Base-by-base conservation (phyloP, 2,888 invertebrate species). In the Aphodius sticticus region DNA sequence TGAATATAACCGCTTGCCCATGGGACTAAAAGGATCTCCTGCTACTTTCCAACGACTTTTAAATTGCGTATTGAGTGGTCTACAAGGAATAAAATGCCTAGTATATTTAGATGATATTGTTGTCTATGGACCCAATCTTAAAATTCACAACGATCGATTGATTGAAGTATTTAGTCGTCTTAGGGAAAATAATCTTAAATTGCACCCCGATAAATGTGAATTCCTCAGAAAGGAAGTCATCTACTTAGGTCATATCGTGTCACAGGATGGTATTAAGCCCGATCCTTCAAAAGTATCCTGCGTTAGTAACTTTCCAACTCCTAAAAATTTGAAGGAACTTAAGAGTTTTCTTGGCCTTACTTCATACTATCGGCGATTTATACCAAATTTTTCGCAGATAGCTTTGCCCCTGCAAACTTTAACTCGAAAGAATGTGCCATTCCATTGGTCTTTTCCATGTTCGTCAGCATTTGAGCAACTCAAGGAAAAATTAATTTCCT, bases 61-160 rank as follows among this genome's bases (percentile, higher is more conserved):
- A 80, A 80, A 80, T 38, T 36, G 78, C 2, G 53, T 81, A 9
- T 37, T 82, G 53, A 76, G 70, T 69, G 78, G 81, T 35, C 75
- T 77, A 15, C n/a, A 80, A 7, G 72, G 79, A 35, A 81, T 80
- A 76, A 72, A 15, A 9, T 81, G 79, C 53, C 79, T 81, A 15
- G 80, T 81, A 2, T 81, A 82, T 71, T 79, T 82, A 77, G 82
- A 82, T 26, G 79, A 82, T 36, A 70, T 81, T 6, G 78, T 81
- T 1, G 77, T 81, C 6, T 82, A 78, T 76, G 79, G 79, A 0
- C 75, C 75, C 37, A 78, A 79, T 6, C 37, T 80, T 3, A 76
- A 79, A 53, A 80, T 80, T 70, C 82, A 82, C 16, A 4, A 77
- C 5, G 69, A 37, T 9, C 78, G 78, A 16, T 9, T 82, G 9